A percentile compares a stretch with the other conserved stretches of the same genome.
phyloP scores from a whole-genome alignment of 1,140 invertebrate species.

The Penaeus vannamei region DNA sequence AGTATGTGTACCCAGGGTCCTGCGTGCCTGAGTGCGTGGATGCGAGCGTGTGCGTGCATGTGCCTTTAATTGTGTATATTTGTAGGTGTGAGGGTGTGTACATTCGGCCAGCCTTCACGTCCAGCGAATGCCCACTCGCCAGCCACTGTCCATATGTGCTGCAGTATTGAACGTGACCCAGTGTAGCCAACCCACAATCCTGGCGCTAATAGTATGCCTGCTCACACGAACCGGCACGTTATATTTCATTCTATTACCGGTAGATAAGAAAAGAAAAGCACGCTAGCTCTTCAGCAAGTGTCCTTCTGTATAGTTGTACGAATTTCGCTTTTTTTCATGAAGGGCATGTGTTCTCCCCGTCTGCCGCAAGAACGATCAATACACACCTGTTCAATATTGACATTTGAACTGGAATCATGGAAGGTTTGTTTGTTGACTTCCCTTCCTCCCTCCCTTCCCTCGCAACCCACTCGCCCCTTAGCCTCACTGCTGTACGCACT shows the following conservation, averaged over 20 bases:
- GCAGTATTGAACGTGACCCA: no score
- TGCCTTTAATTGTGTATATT: constrained; percentile 21
- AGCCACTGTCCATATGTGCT: background rate
- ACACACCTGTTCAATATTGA: background rate
- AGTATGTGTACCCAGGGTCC: background rate
- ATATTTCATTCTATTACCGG: no score
- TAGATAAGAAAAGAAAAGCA: no score
- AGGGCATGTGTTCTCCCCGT: no score
- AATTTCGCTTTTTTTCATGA: no score
- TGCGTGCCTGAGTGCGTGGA: background rate
- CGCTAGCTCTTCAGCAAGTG: no score
- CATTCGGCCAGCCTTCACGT: background rate
- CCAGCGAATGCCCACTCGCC: background rate
- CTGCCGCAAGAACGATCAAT: background rate
- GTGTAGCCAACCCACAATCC: no score
- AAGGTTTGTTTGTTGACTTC: background rate
- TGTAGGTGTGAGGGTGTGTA: constrained; percentile 31
- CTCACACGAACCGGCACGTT: no score
- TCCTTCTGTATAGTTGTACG: no score
- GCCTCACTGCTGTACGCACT: background rate
- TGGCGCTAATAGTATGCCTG: no score
- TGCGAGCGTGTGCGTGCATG: constrained; percentile 37
- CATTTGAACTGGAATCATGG: background rate
- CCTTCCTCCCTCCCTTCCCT: background rate
- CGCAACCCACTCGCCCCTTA: no score